These are phyloP conservation scores for Myotis yumanensis DNA, from an alignment of 2,113 vertebrate species.

Conservation along the genomic window DNA sequence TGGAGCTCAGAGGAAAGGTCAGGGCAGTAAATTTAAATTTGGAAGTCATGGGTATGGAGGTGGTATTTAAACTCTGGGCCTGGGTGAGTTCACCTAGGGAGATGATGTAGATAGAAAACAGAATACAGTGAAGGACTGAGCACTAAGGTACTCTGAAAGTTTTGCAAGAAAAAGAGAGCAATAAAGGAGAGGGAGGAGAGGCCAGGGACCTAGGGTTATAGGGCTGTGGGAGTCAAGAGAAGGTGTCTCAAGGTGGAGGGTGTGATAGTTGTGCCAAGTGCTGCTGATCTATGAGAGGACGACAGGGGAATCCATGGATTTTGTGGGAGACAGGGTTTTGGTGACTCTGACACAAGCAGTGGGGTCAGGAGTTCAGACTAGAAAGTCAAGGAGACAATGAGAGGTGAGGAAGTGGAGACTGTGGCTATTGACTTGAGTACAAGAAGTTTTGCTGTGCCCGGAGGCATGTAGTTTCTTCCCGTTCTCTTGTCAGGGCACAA, in stretches of 20 bases:
- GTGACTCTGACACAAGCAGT: not conserved
- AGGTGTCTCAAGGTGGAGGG: not conserved
- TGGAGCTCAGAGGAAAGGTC: slow-evolving; percentile 54
- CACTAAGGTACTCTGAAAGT: not conserved
- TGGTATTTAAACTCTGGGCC: slow-evolving; percentile 34
- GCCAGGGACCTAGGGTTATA: not conserved
- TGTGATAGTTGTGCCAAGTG: not conserved
- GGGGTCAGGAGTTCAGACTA: not conserved
- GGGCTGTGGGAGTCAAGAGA: not conserved
- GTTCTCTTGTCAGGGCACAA: not conserved
- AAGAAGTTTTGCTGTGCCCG: not conserved
- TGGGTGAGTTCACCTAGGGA: not conserved
- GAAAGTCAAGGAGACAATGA: not conserved
- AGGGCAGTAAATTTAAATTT: slow-evolving; percentile 42
- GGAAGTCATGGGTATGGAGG: slow-evolving; percentile 1
- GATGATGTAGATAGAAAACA: not conserved
- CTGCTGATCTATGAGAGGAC: not conserved
- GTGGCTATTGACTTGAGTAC: not conserved
- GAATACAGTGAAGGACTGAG: not conserved
- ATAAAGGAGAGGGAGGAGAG: not conserved
- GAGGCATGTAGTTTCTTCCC: not conserved
- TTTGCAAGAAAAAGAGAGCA: not conserved
- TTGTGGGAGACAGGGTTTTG: not conserved
- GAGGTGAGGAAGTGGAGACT: not conserved
- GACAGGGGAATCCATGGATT: not conserved